These are phyloP conservation scores for Ceratotherium simum DNA, from an alignment of 2,113 vertebrate species.

Conservation along the genomic window DNA sequence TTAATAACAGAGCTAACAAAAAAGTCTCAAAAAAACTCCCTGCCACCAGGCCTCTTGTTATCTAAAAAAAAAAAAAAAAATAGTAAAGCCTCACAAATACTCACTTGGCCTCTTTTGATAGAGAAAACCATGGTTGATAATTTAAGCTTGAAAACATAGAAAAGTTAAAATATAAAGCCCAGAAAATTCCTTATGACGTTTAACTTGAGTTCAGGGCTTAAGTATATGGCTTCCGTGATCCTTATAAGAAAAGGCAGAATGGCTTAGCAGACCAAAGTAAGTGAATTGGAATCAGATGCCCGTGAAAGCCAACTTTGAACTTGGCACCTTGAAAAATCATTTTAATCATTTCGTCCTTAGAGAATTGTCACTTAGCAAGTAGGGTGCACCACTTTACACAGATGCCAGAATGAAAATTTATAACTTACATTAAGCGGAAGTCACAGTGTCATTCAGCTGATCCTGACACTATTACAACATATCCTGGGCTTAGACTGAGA, in stretches of 20 bases:
- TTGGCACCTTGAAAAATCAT: slow-evolving; percentile 48
- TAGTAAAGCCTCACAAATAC: background rate
- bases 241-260: slow-evolving; percentile 23
- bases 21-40: background rate
- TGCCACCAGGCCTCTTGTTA: background rate
- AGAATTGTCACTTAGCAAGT: background rate
- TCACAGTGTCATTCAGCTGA: slow-evolving; percentile 52
- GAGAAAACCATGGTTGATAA: slow-evolving; percentile 15
- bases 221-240: slow-evolving; percentile 5
- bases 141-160: slow-evolving; percentile 67
- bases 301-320: background rate
- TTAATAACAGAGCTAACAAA: background rate
- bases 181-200: slow-evolving; percentile 29
- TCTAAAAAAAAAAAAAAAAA: background rate
- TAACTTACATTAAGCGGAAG: slow-evolving; percentile 48
- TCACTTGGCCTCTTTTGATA: slow-evolving; percentile 29
- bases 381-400: background rate
- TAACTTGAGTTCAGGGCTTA: slow-evolving; percentile 49
- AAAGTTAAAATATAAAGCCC: slow-evolving; percentile 36
- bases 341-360: slow-evolving; percentile 53
- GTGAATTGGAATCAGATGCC: slow-evolving; percentile 50
- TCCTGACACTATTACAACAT: background rate
- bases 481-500: slow-evolving; percentile 21
- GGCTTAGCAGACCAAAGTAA: slow-evolving; percentile 6
- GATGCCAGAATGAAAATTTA: background rate